phyloP scores from a whole-genome alignment of 1,140 invertebrate species.

The Venturia canescens region DNA sequence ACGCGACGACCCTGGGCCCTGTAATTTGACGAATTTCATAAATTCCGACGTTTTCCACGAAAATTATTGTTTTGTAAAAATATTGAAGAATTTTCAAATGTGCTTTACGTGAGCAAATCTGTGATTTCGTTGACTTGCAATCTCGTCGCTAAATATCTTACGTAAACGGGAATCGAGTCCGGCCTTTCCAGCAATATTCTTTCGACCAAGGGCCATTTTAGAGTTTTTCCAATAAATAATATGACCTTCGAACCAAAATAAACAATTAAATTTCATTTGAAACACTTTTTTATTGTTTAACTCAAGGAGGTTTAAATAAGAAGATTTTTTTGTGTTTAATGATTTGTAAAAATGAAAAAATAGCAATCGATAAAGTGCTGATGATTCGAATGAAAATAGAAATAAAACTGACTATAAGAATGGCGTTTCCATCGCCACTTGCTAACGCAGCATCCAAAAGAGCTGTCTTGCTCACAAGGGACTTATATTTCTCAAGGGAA shows the following conservation, averaged over 20 bases:
- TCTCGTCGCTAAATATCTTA: conserved; percentile 76
- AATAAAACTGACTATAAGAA: conserved; percentile 72
- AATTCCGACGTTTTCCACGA: background rate
- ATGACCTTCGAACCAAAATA: conserved; percentile 70
- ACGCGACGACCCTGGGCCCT: conserved; percentile 76
- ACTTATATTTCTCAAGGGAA: conserved; percentile 77
- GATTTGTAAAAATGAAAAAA: conserved; percentile 23
- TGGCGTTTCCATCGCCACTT: conserved; percentile 78
- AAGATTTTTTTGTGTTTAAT: no score
- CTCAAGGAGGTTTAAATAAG: no score
- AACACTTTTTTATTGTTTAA: no score
- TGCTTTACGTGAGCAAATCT: conserved; percentile 77
- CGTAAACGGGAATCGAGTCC: conserved; percentile 75
- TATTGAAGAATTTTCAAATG: background rate
- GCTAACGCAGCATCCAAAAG: conserved; percentile 76
- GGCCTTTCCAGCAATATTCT: conserved; percentile 74
- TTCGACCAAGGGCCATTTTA: conserved; percentile 75
- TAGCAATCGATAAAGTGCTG: background rate
- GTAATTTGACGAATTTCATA: conserved; percentile 53
- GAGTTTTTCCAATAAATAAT: conserved; percentile 76
- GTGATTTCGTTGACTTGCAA: conserved; percentile 75
- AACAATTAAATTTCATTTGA: background rate
- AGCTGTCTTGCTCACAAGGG: conserved; percentile 75
- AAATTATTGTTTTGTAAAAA: background rate
- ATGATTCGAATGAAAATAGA: conserved; percentile 22